Percentiles rank a stretch among this genome's conserved stretches.
Conservation (phyloP, 2,113 vertebrate species). For the Pogonocichla stellata region DNA sequence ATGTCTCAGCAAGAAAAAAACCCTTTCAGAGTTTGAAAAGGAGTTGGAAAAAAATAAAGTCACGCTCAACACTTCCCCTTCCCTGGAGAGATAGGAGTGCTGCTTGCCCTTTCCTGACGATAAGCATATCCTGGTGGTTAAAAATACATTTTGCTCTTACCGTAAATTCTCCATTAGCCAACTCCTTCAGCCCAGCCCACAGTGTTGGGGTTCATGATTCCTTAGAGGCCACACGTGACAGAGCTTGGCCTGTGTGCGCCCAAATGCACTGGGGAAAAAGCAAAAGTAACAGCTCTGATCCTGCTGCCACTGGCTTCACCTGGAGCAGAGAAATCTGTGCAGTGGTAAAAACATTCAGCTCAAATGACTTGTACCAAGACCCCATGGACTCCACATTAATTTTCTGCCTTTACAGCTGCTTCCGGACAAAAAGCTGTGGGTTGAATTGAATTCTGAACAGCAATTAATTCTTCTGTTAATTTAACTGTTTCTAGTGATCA, state of each 20-base stretch:
- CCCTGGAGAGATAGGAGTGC: conserved; percentile 47
- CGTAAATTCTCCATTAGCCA: conserved; percentile 38
- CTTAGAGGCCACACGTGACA: not conserved
- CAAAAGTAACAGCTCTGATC: not conserved
- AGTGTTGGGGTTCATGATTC: not conserved
- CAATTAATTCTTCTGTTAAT: not conserved
- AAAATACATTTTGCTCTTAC: conserved; percentile 65
- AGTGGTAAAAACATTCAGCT: not conserved
- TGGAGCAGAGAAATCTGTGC: not conserved
- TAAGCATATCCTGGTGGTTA: conserved; percentile 70
- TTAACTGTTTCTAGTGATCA: not conserved
- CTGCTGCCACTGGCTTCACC: not conserved
- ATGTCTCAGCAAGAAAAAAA: conserved; percentile 4
- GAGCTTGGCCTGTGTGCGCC: fast-evolving
- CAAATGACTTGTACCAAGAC: not conserved
- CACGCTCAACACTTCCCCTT: conserved; percentile 53
- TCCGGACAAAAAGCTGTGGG: not conserved
- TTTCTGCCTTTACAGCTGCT: not conserved
- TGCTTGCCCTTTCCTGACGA: conserved; percentile 68
- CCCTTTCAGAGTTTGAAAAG: conserved; percentile 9
- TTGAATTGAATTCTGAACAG: not conserved
- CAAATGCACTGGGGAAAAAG: not conserved
- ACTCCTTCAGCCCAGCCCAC: conserved; percentile 6
- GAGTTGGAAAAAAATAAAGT: conserved; percentile 48
- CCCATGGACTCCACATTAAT: not conserved